Evolutionary conservation across 1,140 invertebrate species (phyloP), one percentile per base, ranked within the genome.

Genomic region (Zaprionus ghesquierei): DNA sequence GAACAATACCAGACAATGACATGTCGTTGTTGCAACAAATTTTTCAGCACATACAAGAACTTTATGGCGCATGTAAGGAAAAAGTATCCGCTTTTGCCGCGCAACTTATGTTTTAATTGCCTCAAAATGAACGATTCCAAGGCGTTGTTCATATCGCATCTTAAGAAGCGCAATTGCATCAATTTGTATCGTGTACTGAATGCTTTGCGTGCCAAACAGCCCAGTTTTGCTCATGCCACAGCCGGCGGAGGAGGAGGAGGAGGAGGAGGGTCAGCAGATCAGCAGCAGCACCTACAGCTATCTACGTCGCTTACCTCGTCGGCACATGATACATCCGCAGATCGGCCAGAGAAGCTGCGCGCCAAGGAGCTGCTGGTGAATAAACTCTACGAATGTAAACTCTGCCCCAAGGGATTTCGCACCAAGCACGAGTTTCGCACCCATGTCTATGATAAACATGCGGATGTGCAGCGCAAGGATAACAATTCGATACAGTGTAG

Each of bases 31-130:
- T 92, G 91, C 64, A 82, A 75, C 63, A 90, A 90, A 51, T 79
- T 71, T 53, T 92, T 90, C 35, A 81, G 74, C 49, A 91, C 89
- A 6, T 92, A 92, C 51, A 92, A 92, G 70, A 90, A 90, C 60
- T 92, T 92, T 46, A 92, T 92, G 91, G 91, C 90, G n/a, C 91
- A 92, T 51, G 92, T 92, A 60, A 84, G 91, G 41, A 92, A 92
- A 49, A 92, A 92, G 75, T 92, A 92, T 72, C 79, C 82, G 10
- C 56, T 75, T 44, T 54, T 92, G 70, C 87, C 91, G 44, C 77
- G 91, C 41, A 92, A 92, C 41, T 60, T 92, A 0, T 92, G 91
- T 71, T 92, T 92, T 59, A 92, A 92, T 46, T 92, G 91, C 65
- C 75, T 92, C 55, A 92, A 92, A 58, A 81, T 91, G 79, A 92